A percentile compares a stretch with the other conserved stretches of the same genome.
These are phyloP conservation scores for Petrocephalus microphthalmus DNA, from an alignment of 2,113 vertebrate genomes.

Conservation along the genomic window DNA sequence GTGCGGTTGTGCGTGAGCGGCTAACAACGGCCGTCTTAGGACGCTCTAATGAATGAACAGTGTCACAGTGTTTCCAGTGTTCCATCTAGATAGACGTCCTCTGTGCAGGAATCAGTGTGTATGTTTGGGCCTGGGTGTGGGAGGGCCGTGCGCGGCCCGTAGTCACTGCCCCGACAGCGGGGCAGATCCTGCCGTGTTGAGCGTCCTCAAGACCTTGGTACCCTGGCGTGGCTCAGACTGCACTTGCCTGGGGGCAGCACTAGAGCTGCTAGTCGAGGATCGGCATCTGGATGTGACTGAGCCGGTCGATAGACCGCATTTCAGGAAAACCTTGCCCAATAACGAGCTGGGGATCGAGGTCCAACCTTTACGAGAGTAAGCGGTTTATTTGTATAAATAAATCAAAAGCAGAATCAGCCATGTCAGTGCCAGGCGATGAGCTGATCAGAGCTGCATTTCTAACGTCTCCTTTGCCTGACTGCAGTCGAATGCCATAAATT, in stretches of 20 bases:
- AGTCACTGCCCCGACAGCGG: background rate
- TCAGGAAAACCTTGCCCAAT: background rate
- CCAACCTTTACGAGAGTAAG: background rate
- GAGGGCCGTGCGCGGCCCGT: background rate
- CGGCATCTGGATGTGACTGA: background rate
- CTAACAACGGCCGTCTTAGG: background rate
- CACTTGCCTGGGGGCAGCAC: background rate
- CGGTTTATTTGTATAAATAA: background rate
- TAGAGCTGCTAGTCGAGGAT: background rate
- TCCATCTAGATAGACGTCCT: background rate
- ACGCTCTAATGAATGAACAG: background rate
- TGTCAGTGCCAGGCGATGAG: no score
- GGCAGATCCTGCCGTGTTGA: background rate
- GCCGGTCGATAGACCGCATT: background rate
- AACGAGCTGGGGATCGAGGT: background rate
- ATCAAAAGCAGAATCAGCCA: background rate
- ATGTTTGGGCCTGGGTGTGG: slow-evolving; percentile 16
- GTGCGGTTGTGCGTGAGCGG: background rate
- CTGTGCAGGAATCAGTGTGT: background rate
- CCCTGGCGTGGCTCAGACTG: background rate
- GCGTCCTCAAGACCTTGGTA: background rate
- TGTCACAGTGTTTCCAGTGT: background rate
- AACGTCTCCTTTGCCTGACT: background rate
- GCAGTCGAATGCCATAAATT: background rate
- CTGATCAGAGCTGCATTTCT: background rate